Base-by-base conservation (phyloP, 2,113 vertebrate genomes). In the Phrynocephalus versicolor region DNA sequence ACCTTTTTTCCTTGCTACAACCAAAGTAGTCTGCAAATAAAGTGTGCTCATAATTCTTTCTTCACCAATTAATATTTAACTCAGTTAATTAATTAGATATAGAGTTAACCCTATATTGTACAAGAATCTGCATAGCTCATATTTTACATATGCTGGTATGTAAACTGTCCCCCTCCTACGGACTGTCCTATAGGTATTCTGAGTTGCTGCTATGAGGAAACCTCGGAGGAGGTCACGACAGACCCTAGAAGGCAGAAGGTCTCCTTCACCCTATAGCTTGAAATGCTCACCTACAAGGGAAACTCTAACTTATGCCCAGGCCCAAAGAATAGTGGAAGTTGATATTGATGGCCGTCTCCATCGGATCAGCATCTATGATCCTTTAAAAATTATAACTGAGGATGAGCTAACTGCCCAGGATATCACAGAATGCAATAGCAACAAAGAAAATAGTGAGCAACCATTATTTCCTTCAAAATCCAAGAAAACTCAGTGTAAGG, bases 361-460 rank as follows among this genome's bases (percentile, higher is more conserved):
- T 65, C 97, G 99, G 35, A 99, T 99, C 91, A 98, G 97, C 92
- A 97, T 99, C 94, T 97, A 98, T 1, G 98, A 99, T 84, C 97
- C 98, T 1, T 93, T 99, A n/a, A 97, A 97, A 33, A 97, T 99
- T 92, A 98, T 99, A 88, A 98, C 98, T 0, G 99, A 99, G 85
- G 98, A 99, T 1, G 98, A 99, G 86, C 96, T 99, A 94, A 99
- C 97, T 0, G 99, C 98, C 81, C 98, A 99, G 96, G 99, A 99
- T 90, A 98, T 99, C 90, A 98, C 96, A 0, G 98, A 99, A 91
- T 99, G 98, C 94, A 99, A 99, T 88, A 99, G 98, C 94, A 99
- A 99, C 95, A 99, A 99, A 93, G 98, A 99, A 89, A 99, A 99
- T 94, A 99, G 97, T 0, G 98, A 99, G 91, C 97, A 98, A 93